Evolutionary conservation across 2,113 vertebrate species (phyloP).

Genomic region (Hystrix cristata): DNA sequence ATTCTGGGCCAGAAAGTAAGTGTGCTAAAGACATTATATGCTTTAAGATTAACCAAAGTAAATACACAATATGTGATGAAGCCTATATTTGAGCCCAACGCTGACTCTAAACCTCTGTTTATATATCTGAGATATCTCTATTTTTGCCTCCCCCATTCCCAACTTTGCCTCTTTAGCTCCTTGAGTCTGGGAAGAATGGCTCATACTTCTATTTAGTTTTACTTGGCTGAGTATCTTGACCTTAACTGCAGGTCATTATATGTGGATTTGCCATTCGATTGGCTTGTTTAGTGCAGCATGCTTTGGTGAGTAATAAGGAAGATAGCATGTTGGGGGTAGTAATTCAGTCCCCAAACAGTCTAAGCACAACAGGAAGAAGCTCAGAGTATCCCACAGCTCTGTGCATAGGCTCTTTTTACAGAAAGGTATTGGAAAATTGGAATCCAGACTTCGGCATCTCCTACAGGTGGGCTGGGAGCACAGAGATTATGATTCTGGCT

Average conservation of each 20-base stretch:
- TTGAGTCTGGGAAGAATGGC: not conserved
- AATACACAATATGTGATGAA: not conserved
- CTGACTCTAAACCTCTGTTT: not conserved
- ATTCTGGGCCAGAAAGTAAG: not conserved
- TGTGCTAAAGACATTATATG: not conserved
- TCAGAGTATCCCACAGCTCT: slow-evolving; percentile 54
- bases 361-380: slow-evolving; percentile 71
- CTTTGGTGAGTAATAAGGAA: slow-evolving; percentile 36
- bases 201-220: not conserved
- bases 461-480: not conserved
- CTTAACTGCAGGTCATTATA: not conserved
- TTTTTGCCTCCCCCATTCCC: not conserved
- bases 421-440: slow-evolving; percentile 46
- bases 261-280: not conserved
- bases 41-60: not conserved
- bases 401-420: slow-evolving; percentile 55
- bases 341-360: slow-evolving; percentile 73
- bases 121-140: not conserved
- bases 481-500: not conserved
- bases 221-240: not conserved
- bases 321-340: slow-evolving; percentile 43
- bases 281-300: not conserved
- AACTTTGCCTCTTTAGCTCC: not conserved
- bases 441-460: not conserved
- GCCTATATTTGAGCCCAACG: not conserved